These are phyloP conservation scores for Oriolus oriolus DNA, from an alignment of 2,113 vertebrate species.

Conservation along the genomic window DNA sequence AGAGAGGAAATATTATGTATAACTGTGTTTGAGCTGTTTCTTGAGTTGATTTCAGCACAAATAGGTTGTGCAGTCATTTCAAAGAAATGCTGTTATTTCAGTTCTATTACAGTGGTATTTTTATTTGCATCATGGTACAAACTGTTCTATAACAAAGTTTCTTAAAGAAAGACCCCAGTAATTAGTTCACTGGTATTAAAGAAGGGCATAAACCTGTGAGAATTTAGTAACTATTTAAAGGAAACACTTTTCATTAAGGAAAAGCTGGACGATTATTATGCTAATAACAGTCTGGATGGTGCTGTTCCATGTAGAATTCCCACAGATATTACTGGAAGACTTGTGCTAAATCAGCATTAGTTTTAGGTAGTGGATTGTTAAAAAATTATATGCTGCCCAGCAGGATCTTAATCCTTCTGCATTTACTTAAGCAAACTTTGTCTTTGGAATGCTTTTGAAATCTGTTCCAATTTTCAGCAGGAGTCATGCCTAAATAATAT, in stretches of 20 bases:
- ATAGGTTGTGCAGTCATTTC: background rate
- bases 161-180: background rate
- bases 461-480: constrained; percentile 33
- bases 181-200: background rate
- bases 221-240: background rate
- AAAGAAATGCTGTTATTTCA: background rate
- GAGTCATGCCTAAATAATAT: constrained; percentile 13
- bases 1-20: background rate
- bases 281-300: background rate
- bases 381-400: background rate
- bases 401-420: constrained; percentile 33
- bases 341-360: constrained; percentile 29
- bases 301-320: background rate
- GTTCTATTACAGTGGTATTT: background rate
- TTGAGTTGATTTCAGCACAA: background rate
- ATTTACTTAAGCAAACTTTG: constrained; percentile 39
- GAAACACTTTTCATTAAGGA: background rate
- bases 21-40: background rate
- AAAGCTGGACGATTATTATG: background rate
- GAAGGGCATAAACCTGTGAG: background rate
- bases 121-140: background rate
- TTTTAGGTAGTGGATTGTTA: constrained; percentile 1
- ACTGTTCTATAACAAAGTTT: background rate
- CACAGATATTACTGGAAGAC: background rate
- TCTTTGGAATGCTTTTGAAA: constrained; percentile 51